Conservation (phyloP, 2,113 vertebrate genomes). For the Ptyas mucosa region DNA sequence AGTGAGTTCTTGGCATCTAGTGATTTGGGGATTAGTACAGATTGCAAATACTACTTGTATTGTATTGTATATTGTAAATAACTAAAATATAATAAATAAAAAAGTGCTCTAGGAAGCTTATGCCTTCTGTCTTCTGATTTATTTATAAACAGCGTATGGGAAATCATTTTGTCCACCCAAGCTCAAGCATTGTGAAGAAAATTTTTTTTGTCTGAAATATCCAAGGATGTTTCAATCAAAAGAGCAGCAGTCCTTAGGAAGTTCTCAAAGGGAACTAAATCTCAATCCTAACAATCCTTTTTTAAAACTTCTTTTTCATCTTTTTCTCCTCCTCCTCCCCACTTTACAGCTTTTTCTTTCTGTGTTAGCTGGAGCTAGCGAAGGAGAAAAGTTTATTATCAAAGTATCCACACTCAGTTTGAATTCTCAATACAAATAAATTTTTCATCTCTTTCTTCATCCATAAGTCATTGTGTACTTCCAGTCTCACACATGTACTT, state of each 20-base stretch:
- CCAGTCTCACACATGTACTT: not conserved
- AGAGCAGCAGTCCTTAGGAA: not conserved
- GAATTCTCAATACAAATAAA: not conserved
- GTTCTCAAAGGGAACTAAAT: not conserved
- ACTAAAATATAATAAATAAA: not conserved
- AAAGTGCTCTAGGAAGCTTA: not conserved
- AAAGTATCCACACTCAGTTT: not conserved
- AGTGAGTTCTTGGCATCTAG: not conserved
- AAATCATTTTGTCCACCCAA: fast-evolving
- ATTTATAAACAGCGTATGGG: not conserved
- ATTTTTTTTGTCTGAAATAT: not conserved
- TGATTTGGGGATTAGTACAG: not conserved
- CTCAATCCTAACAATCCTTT: not conserved
- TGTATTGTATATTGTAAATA: not conserved
- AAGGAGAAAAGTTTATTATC: slow-evolving; percentile 2
- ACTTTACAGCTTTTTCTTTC: not conserved
- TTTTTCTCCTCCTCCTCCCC: not conserved
- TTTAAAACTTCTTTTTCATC: not conserved
- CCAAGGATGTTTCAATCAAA: not conserved
- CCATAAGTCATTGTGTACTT: not conserved
- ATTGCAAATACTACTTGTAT: not conserved
- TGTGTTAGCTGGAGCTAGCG: not conserved
- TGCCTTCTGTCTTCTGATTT: not conserved
- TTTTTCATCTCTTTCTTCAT: slow-evolving; percentile 3
- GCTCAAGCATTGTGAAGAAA: not conserved